Evolutionary conservation across 1,140 invertebrate species (phyloP).

Genomic region (Eupeodes corollae): DNA sequence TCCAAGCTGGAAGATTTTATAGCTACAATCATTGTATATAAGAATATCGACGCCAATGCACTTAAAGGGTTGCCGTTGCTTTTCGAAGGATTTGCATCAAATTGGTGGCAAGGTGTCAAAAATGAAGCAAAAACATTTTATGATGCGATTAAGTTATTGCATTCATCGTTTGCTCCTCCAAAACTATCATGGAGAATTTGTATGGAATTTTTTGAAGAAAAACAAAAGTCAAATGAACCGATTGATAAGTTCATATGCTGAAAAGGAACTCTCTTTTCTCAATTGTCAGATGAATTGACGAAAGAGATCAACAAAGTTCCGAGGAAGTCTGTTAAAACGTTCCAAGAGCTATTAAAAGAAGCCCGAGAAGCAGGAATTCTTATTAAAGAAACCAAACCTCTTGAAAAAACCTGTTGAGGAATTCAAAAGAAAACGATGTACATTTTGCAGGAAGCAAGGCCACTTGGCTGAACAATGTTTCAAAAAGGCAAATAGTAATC

Average conservation of each 20-base stretch:
- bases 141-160: no score
- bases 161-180: constrained; percentile 5
- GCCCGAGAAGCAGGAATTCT: constrained; percentile 11
- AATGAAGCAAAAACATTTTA: no score
- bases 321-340: constrained; percentile 22
- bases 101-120: no score
- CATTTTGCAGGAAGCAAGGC: no score
- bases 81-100: no score
- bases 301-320: constrained; percentile 27
- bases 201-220: background rate
- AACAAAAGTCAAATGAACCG: background rate
- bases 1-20: no score
- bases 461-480: background rate
- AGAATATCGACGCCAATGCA: no score
- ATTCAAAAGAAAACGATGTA: no score
- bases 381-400: background rate
- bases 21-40: no score
- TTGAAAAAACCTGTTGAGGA: no score
- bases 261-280: constrained; percentile 17
- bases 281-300: constrained; percentile 28
- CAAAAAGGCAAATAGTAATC: background rate
- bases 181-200: constrained; percentile 6
- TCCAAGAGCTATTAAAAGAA: constrained; percentile 25
- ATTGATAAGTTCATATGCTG: background rate
- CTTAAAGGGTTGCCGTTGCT: no score